Percentiles rank a stretch among this genome's conserved stretches.
These are phyloP conservation scores for Shargacucullia verbasci DNA, from an alignment of 2,888 invertebrate species.

Conservation along the genomic window DNA sequence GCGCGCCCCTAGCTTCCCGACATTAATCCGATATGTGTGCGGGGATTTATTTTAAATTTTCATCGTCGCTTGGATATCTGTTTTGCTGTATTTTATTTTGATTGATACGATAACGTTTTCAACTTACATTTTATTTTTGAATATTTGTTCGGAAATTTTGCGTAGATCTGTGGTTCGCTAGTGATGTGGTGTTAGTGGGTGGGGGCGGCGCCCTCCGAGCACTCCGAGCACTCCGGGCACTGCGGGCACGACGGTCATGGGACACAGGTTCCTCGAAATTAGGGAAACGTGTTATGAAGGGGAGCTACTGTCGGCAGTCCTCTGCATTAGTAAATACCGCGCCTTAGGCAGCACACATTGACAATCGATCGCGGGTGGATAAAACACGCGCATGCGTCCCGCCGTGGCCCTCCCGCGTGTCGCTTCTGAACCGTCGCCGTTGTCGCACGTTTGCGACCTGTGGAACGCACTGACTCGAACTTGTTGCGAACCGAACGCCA, in stretches of 20 bases:
- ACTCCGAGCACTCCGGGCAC: conserved; percentile 32
- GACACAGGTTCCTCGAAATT: conserved; percentile 63
- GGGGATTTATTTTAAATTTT: conserved; percentile 3
- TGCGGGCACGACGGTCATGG: conserved; percentile 40
- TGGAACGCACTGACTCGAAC: conserved; percentile 70
- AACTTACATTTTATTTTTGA: conserved; percentile 6
- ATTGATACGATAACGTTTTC: not conserved
- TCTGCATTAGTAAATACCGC: conserved; percentile 84
- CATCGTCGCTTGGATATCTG: not conserved
- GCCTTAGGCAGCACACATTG: conserved; percentile 76
- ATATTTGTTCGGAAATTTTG: conserved; percentile 32
- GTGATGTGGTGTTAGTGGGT: conserved; percentile 39
- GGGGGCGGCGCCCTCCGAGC: conserved; percentile 42
- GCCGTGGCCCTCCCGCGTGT: conserved; percentile 69
- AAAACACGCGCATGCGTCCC: conserved; percentile 73
- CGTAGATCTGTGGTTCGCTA: conserved; percentile 14
- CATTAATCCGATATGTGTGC: not conserved
- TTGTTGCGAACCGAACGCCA: conserved; percentile 84
- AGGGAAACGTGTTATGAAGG: conserved; percentile 76
- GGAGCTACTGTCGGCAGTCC: conserved; percentile 72
- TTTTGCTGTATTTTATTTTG: conserved; percentile 10
- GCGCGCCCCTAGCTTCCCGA: too few species aligned
- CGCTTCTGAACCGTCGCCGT: conserved; percentile 72
- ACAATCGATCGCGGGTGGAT: conserved; percentile 82
- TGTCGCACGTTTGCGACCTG: conserved; percentile 77